Evolutionary conservation across 1,140 invertebrate species (phyloP).

Genomic region (Drosophila malerkotliana): DNA sequence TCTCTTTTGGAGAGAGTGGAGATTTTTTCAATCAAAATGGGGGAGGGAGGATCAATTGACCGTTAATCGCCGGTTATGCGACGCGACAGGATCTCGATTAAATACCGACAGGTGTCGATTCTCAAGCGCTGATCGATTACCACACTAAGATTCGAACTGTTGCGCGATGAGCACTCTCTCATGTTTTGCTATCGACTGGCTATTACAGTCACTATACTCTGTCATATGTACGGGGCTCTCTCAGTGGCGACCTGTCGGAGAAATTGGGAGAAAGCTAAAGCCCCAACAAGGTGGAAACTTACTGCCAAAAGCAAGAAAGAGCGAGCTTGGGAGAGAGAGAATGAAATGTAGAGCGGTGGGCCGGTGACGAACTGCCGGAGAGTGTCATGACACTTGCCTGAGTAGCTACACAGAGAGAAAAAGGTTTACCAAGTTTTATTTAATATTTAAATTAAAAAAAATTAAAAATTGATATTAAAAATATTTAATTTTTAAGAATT

Average conservation of each 20-base stretch:
- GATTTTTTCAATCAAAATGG: neutral
- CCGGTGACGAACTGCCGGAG: conserved; percentile 5
- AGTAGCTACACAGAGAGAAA: neutral
- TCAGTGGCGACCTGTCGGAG: neutral
- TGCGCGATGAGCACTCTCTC: conserved; percentile 83
- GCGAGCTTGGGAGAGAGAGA: no score
- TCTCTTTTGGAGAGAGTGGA: neutral
- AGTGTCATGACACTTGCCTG: conserved; percentile 11
- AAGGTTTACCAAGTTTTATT: neutral
- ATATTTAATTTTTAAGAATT: no score
- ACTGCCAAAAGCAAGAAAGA: conserved; percentile 25
- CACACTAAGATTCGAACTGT: conserved; percentile 76
- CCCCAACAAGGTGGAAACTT: conserved; percentile 27
- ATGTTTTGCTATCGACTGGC: conserved; percentile 83
- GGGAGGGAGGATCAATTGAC: neutral
- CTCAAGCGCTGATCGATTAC: conserved; percentile 82
- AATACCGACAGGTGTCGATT: conserved; percentile 84
- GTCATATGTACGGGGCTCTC: conserved; percentile 11
- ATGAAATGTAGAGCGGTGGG: neutral
- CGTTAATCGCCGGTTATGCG: conserved; percentile 80
- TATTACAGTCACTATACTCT: conserved; percentile 19
- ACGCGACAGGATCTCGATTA: conserved; percentile 82
- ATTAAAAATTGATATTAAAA: no score
- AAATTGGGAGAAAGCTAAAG: conserved; percentile 2
- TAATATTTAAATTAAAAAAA: neutral